Conservation (phyloP, 1,140 invertebrate genomes). For the Drosophila sucinea region DNA sequence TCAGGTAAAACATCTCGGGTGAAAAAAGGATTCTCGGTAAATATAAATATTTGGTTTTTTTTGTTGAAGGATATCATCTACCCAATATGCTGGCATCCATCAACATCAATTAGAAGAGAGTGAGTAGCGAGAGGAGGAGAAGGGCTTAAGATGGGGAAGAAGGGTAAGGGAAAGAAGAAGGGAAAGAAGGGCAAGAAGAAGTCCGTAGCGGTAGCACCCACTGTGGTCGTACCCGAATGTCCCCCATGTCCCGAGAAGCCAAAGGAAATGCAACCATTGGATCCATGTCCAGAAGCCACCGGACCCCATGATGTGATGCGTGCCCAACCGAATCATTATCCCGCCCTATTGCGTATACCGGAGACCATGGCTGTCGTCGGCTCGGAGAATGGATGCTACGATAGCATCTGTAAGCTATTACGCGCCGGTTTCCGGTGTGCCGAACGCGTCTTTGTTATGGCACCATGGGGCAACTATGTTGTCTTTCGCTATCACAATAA, state of each 20-base stretch:
- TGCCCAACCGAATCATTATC: conserved; percentile 75
- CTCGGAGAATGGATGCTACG: conserved; percentile 78
- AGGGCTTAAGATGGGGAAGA: conserved; percentile 33
- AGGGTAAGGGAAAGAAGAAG: conserved; percentile 43
- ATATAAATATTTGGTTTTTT: background rate
- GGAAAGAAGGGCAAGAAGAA: conserved; percentile 48
- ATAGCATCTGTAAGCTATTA: conserved; percentile 77
- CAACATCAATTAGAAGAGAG: background rate
- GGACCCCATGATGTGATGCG: conserved; percentile 64
- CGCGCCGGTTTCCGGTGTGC: conserved; percentile 77
- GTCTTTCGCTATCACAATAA: conserved; percentile 73
- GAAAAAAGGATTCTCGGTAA: background rate
- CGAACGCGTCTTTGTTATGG: conserved; percentile 78
- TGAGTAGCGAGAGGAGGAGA: background rate
- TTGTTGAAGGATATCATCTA: background rate
- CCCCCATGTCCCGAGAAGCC: conserved; percentile 60
- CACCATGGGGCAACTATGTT: conserved; percentile 81
- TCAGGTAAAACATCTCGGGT: background rate
- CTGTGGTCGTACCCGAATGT: conserved; percentile 38
- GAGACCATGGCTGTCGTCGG: conserved; percentile 80
- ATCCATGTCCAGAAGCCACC: conserved; percentile 60
- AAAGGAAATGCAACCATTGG: conserved; percentile 60
- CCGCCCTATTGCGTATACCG: conserved; percentile 67
- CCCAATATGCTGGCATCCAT: conserved; percentile 7
- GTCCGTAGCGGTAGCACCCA: background rate